phyloP scores from a whole-genome alignment of 2,797 vertebrate genomes.

The Acanthis flammea region DNA sequence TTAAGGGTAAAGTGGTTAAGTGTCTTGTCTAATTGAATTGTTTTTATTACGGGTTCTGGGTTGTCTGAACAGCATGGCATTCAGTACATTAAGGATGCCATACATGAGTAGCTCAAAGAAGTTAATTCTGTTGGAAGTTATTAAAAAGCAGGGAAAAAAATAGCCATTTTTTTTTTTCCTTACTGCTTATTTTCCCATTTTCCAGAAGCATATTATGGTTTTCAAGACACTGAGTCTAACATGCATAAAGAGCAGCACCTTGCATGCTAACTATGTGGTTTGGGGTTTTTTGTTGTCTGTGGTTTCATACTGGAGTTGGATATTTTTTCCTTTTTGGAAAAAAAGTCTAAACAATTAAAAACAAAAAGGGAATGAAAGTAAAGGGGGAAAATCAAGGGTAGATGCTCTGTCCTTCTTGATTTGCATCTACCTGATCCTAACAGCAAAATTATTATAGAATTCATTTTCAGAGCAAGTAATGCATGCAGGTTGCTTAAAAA shows the following conservation, averaged over 20 bases:
- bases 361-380: neutral
- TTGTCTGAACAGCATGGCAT: conserved; percentile 4
- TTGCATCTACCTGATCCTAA: neutral
- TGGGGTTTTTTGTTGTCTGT: fast-evolving
- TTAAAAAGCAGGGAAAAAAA: neutral
- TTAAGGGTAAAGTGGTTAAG: conserved; percentile 25
- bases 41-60: neutral
- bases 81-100: neutral
- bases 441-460: neutral
- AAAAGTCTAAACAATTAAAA: neutral
- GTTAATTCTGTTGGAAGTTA: neutral
- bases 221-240: neutral
- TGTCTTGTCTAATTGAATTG: conserved; percentile 36
- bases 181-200: neutral
- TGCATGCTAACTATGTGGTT: neutral
- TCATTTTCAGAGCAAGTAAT: neutral
- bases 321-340: neutral
- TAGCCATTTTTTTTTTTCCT: neutral
- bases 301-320: fast-evolving
- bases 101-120: neutral
- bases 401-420: neutral
- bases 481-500: neutral
- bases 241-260: neutral
- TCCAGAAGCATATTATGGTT: neutral
- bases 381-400: neutral